phyloP scores from a whole-genome alignment of 2,888 invertebrate species.

The Abrostola triplasia region DNA sequence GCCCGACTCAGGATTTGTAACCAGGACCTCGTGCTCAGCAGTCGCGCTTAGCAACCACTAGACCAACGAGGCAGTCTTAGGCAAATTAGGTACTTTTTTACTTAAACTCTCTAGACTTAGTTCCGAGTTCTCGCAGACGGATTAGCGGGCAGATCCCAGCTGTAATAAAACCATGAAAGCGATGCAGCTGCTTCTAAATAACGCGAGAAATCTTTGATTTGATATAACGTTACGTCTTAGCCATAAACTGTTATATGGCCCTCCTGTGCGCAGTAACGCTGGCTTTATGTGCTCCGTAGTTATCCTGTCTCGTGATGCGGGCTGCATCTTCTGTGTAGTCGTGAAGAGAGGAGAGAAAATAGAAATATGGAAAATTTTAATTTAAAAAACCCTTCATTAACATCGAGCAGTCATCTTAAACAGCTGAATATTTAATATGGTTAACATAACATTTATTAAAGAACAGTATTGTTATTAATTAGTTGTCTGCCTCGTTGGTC shows the following conservation, averaged over 20 bases:
- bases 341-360: not conserved
- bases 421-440: too few relatives aligned
- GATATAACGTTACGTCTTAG: constrained; percentile 18
- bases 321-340: not conserved
- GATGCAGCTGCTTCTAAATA: not conserved
- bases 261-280: constrained; percentile 9
- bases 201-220: constrained; percentile 15
- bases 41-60: too few relatives aligned
- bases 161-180: not conserved
- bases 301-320: constrained; percentile 9
- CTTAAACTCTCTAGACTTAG: not conserved
- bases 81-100: too few relatives aligned
- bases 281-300: constrained; percentile 8
- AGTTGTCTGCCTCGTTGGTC: too few relatives aligned
- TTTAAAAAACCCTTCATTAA: too few relatives aligned
- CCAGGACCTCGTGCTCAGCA: too few relatives aligned
- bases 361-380: not conserved
- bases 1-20: too few relatives aligned
- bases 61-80: not conserved
- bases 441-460: too few relatives aligned
- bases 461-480: too few relatives aligned
- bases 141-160: not conserved
- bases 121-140: not conserved
- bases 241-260: constrained; percentile 26
- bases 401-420: too few relatives aligned